Base-by-base conservation (phyloP, 2,888 invertebrate species). In the Mesoligia furuncula region DNA sequence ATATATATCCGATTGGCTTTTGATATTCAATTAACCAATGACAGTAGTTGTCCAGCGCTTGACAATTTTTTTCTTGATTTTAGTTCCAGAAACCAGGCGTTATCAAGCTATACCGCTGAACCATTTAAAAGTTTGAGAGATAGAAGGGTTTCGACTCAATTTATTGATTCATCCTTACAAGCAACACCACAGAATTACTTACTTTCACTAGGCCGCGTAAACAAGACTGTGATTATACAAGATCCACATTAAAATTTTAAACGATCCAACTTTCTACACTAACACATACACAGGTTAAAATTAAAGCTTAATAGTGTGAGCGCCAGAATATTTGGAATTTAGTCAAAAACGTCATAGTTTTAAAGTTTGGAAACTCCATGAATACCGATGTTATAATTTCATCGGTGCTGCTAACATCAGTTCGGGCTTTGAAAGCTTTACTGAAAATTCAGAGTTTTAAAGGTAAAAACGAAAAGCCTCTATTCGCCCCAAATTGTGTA, bases 401-500 rank as follows among this genome's bases (percentile, higher is more conserved):
- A 90, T 92, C 91, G 83, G 61, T 69, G 75, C 73, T 87, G 81
- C 87, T 81, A 87, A 87, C 89, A 89, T 87, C 68, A 85, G 85
- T 85, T 84, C 73, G 73, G 71, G 88, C 86, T 91, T 89, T 90
- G 85, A 90, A 91, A 86, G 89, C 87, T 92, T 91, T 89, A 88
- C 88, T 87, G 84, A 86, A 91, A 92, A 92, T 90, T 91, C 88
- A 76, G 87, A 88, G 90, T 92, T 93, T 91, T 91, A 91, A 91
- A 91, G 89, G 90, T 91, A 91, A 93, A 93, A 93, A 91, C 90
- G 89, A 90, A 93, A 85, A 91, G 90, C 87, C 90, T 88, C 90
- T 90, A 90, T 92, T 90, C 90, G 87, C 91, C 90, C 91, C 86
- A 92, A 92, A 93, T 93, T 91, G 90, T 91, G 88, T 90, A 90